Conservation (phyloP, 2,888 invertebrate genomes). For the Drosophila percnosoma region DNA sequence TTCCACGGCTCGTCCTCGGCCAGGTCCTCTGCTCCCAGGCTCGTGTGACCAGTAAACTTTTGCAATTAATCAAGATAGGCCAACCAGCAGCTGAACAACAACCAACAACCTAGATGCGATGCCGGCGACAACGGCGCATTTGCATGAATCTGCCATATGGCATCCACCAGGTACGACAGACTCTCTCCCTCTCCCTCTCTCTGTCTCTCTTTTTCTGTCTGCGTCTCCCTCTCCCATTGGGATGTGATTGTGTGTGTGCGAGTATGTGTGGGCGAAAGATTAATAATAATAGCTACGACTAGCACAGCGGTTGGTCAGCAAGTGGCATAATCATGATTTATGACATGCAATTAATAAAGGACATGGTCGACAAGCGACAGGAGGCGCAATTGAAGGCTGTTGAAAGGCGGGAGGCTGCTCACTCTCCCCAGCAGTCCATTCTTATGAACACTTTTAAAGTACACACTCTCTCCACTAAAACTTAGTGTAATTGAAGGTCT, state of each 20-base stretch:
- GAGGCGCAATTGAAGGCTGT: slow-evolving; percentile 53
- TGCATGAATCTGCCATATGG: slow-evolving; percentile 73
- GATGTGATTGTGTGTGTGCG: slow-evolving; percentile 10
- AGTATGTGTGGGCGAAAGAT: slow-evolving; percentile 72
- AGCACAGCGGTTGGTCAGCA: slow-evolving; percentile 75
- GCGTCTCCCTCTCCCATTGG: not conserved
- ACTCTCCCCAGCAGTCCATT: not conserved
- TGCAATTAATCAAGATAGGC: slow-evolving; percentile 78
- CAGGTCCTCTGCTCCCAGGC: slow-evolving; percentile 34
- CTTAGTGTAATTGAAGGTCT: slow-evolving; percentile 9
- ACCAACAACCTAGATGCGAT: slow-evolving; percentile 17
- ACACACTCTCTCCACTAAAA: slow-evolving; percentile 31
- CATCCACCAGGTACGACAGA: slow-evolving; percentile 44
- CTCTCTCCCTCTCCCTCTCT: not conserved
- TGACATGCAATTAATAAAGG: slow-evolving; percentile 79
- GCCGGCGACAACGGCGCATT: slow-evolving; percentile 61
- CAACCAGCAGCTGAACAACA: slow-evolving; percentile 44
- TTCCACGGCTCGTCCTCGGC: slow-evolving; percentile 52
- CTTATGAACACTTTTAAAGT: slow-evolving; percentile 59
- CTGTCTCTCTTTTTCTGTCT: not conserved
- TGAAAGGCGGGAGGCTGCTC: slow-evolving; percentile 45
- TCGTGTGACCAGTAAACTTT: slow-evolving; percentile 69
- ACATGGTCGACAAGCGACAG: slow-evolving; percentile 45
- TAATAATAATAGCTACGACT: slow-evolving; percentile 80
- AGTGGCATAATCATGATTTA: slow-evolving; percentile 82